Evolutionary conservation across 1,140 invertebrate species (phyloP).

Genomic region (Pantala flavescens): DNA sequence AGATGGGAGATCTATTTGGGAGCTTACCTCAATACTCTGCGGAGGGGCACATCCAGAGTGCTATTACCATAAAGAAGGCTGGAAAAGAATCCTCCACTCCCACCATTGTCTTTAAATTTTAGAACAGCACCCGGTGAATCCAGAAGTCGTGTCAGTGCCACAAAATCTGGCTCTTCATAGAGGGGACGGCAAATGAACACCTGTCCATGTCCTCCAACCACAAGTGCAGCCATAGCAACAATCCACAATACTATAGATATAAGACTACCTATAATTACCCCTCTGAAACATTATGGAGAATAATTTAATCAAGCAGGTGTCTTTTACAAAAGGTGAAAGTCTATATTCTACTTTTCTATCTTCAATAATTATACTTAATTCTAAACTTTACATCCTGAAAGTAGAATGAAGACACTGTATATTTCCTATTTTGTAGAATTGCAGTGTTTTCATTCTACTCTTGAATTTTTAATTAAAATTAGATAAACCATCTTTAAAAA

Average conservation of each 20-base stretch:
- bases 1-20: no score
- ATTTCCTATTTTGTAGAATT: no score
- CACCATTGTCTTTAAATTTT: constrained; percentile 34
- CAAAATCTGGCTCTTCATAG: constrained; percentile 46
- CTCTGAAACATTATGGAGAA: constrained; percentile 16
- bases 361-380: no score
- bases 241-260: constrained; percentile 25
- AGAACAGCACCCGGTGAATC: constrained; percentile 43
- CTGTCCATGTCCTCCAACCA: constrained; percentile 28
- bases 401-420: no score
- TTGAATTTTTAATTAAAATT: no score
- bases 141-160: constrained; percentile 44
- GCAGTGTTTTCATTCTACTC: no score
- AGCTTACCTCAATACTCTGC: constrained; percentile 31
- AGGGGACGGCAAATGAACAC: constrained; percentile 49
- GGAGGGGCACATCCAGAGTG: constrained; percentile 26
- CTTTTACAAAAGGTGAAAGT: no score
- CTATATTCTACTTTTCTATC: no score
- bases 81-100: constrained; percentile 43
- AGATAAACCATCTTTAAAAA: no score
- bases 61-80: constrained; percentile 32
- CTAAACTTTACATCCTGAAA: no score
- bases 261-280: constrained; percentile 14
- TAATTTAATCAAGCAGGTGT: constrained; percentile 5
- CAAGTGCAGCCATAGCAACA: constrained; percentile 22